A percentile compares a stretch with the other conserved stretches of the same genome.
phyloP scores from a whole-genome alignment of 2,888 invertebrate species.

The Gymnosoma rotundatum region DNA sequence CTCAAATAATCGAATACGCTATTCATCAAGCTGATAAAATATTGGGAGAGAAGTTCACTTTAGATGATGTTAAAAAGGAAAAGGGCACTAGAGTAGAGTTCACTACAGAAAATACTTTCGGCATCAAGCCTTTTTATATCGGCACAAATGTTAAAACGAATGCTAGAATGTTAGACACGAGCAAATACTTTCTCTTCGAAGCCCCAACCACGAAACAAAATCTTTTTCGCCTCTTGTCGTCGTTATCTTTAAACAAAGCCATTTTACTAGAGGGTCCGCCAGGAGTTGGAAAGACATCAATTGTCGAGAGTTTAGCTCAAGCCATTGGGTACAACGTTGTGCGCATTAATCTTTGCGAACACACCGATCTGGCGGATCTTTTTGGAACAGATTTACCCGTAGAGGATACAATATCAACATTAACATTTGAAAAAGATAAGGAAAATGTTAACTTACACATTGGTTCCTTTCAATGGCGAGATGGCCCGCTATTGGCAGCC shows the following conservation, averaged over 20 bases:
- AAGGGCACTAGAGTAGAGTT: slow-evolving; percentile 76
- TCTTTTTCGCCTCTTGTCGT: slow-evolving; percentile 91
- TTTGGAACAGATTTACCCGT: slow-evolving; percentile 99
- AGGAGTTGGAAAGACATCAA: slow-evolving; percentile 98
- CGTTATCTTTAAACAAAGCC: slow-evolving; percentile 94
- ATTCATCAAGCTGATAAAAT: slow-evolving; percentile 83
- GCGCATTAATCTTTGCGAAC: slow-evolving; percentile 98
- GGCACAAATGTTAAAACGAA: slow-evolving; percentile 73
- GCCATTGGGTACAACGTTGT: slow-evolving; percentile 92
- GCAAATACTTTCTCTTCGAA: slow-evolving; percentile 86
- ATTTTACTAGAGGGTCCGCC: slow-evolving; percentile 98
- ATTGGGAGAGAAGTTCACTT: slow-evolving; percentile 81
- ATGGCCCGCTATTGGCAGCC: slow-evolving; percentile 97
- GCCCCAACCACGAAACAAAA: slow-evolving; percentile 92
- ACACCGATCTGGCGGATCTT: slow-evolving; percentile 98
- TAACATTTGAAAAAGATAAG: slow-evolving; percentile 16
- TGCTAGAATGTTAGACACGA: slow-evolving; percentile 64
- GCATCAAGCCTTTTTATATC: slow-evolving; percentile 90
- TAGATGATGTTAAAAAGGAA: slow-evolving; percentile 80
- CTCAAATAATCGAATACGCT: slow-evolving; percentile 84
- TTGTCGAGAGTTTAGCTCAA: slow-evolving; percentile 94
- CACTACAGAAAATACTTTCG: slow-evolving; percentile 83
- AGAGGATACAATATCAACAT: slow-evolving; percentile 86
- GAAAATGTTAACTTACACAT: slow-evolving; percentile 80
- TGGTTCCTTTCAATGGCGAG: slow-evolving; percentile 97